These are phyloP conservation scores for Tanypteryx hageni DNA, from an alignment of 2,888 invertebrate species.

Conservation along the genomic window DNA sequence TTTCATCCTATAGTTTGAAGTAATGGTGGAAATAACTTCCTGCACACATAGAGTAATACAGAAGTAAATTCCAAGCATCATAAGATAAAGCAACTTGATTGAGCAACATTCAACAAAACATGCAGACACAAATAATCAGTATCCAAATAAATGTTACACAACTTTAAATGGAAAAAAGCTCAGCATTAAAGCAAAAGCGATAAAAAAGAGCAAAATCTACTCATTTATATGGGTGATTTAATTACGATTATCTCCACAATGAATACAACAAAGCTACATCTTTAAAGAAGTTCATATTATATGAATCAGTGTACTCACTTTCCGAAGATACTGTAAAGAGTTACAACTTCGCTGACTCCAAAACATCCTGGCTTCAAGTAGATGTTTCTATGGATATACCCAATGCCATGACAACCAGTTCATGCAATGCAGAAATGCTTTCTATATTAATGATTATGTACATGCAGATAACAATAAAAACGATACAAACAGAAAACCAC, in stretches of 20 bases:
- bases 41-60: neutral
- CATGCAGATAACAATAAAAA: slow-evolving; percentile 56
- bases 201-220: neutral
- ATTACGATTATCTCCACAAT: neutral
- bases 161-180: slow-evolving; percentile 21
- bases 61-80: slow-evolving; percentile 14
- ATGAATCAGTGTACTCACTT: slow-evolving; percentile 64
- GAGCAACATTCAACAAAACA: slow-evolving; percentile 31
- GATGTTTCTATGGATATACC: slow-evolving; percentile 79
- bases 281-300: neutral
- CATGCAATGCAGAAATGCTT: slow-evolving; percentile 68
- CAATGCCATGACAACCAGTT: slow-evolving; percentile 71
- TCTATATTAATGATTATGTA: slow-evolving; percentile 59
- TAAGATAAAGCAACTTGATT: neutral
- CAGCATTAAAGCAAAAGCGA: slow-evolving; percentile 40
- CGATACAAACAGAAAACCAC: slow-evolving; percentile 48
- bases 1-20: neutral
- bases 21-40: neutral
- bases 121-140: slow-evolving; percentile 11
- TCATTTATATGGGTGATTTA: neutral
- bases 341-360: slow-evolving; percentile 76
- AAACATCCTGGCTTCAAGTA: slow-evolving; percentile 80
- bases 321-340: slow-evolving; percentile 66
- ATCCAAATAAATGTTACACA: neutral
- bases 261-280: neutral